These are phyloP conservation scores for Dasypolia templi DNA, from an alignment of 2,888 invertebrate genomes.

Conservation along the genomic window DNA sequence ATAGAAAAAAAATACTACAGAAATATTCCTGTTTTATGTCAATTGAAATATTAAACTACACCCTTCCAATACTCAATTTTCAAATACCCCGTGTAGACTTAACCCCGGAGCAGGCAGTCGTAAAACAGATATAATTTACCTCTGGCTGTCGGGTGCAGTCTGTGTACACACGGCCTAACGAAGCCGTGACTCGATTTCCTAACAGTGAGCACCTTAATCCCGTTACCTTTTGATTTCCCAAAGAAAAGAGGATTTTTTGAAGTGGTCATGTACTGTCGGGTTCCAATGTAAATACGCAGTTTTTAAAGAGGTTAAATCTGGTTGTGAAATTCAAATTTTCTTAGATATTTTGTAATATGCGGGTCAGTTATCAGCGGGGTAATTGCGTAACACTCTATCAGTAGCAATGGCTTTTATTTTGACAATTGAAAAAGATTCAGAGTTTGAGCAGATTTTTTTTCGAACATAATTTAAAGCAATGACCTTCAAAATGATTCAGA, in stretches of 20 bases:
- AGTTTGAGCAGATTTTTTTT: too few relatives aligned
- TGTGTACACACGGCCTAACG: slow-evolving; percentile 77
- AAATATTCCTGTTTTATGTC: background rate
- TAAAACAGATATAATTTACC: slow-evolving; percentile 51
- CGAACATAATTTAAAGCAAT: too few relatives aligned
- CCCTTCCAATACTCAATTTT: slow-evolving; percentile 38
- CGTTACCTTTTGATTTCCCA: slow-evolving; percentile 70
- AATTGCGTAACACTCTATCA: too few relatives aligned
- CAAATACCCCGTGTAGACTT: slow-evolving; percentile 36
- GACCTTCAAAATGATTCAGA: too few relatives aligned
- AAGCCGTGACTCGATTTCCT: slow-evolving; percentile 77
- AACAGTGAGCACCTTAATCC: slow-evolving; percentile 70
- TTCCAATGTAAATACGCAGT: background rate
- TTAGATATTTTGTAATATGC: too few relatives aligned
- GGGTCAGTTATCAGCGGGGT: too few relatives aligned
- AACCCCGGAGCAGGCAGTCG: slow-evolving; percentile 42
- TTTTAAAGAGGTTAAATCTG: background rate
- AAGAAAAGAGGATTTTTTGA: slow-evolving; percentile 52
- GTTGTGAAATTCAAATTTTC: too few relatives aligned
- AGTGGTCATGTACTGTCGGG: slow-evolving; percentile 14
- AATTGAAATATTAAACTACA: slow-evolving; percentile 20
- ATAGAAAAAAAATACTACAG: background rate
- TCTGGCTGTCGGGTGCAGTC: slow-evolving; percentile 55
- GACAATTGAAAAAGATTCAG: too few relatives aligned
- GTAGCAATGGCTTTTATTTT: too few relatives aligned